A percentile compares a stretch with the other conserved stretches of the same genome.
phyloP scores from a whole-genome alignment of 2,797 vertebrate genomes.

The Gadopsis bispinosus region DNA sequence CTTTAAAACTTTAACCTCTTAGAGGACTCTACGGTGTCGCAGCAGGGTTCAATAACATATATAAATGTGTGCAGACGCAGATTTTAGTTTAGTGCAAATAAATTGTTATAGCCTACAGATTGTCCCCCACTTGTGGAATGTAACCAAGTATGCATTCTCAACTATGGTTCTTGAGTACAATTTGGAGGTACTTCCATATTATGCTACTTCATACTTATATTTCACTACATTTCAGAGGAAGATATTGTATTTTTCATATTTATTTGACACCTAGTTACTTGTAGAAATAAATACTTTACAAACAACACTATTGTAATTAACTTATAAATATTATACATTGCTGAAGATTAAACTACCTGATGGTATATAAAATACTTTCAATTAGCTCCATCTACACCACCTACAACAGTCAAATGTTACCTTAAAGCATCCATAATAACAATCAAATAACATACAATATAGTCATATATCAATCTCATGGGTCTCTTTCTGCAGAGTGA shows the following conservation, averaged over 20 bases:
- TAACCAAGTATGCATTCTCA: not conserved
- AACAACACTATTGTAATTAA: not conserved
- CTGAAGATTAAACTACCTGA: conserved; percentile 3
- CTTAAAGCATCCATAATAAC: not conserved
- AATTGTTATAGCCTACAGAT: conserved; percentile 29
- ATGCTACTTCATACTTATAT: not conserved
- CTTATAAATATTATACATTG: not conserved
- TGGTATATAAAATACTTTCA: not conserved
- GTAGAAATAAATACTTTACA: not conserved
- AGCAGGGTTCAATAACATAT: conserved; percentile 44
- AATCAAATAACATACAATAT: not conserved
- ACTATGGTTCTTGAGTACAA: not conserved
- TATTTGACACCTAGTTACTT: not conserved
- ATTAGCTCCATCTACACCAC: not conserved
- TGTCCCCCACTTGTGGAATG: not conserved
- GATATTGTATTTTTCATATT: not conserved
- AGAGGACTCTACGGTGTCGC: conserved; percentile 36
- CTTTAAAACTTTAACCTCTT: not conserved
- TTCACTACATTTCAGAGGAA: not conserved
- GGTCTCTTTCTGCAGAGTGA: conserved; percentile 6
- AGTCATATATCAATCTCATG: not conserved
- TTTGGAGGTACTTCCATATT: not conserved
- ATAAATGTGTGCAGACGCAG: conserved; percentile 37
- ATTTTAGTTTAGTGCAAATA: conserved; percentile 36
- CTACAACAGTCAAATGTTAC: not conserved